These are phyloP conservation scores for Nothoprocta perdicaria DNA, from an alignment of 2,113 vertebrate species.

Conservation along the genomic window DNA sequence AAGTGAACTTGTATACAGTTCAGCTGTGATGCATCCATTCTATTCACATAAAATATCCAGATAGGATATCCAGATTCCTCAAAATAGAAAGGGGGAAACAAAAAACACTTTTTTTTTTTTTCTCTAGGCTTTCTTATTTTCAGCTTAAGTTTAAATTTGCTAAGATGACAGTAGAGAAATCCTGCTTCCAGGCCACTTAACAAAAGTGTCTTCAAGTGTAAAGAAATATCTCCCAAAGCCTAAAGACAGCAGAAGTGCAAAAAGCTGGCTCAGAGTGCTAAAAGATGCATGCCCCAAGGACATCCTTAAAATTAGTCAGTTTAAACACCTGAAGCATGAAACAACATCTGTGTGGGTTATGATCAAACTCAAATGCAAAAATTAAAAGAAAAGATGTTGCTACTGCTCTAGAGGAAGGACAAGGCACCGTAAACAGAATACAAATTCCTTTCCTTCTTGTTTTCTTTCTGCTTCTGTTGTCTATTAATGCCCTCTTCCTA, in stretches of 20 bases:
- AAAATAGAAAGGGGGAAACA: too few species aligned
- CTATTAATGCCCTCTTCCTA: neutral
- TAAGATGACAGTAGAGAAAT: neutral
- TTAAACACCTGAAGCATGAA: conserved; percentile 58
- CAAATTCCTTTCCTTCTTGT: neutral
- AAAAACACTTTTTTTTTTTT: neutral
- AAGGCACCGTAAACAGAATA: neutral
- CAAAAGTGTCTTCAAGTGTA: conserved; percentile 29
- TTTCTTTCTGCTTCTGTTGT: neutral
- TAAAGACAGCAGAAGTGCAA: conserved; percentile 47
- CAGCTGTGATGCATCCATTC: neutral
- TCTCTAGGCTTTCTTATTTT: neutral
- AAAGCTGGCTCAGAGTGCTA: conserved; percentile 61
- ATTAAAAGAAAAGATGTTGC: neutral
- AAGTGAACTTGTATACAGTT: neutral
- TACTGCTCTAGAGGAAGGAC: neutral
- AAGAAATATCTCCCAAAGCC: conserved; percentile 29
- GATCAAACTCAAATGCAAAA: conserved; percentile 47
- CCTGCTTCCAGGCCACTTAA: conserved; percentile 51
- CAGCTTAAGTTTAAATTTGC: neutral
- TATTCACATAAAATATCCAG: neutral
- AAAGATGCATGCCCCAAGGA: conserved; percentile 26
- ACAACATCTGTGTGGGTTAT: neutral
- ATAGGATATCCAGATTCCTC: too few species aligned
- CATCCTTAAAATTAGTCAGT: conserved; percentile 26